phyloP scores from a whole-genome alignment of 2,888 invertebrate species.

The Amphimallon solstitiale region DNA sequence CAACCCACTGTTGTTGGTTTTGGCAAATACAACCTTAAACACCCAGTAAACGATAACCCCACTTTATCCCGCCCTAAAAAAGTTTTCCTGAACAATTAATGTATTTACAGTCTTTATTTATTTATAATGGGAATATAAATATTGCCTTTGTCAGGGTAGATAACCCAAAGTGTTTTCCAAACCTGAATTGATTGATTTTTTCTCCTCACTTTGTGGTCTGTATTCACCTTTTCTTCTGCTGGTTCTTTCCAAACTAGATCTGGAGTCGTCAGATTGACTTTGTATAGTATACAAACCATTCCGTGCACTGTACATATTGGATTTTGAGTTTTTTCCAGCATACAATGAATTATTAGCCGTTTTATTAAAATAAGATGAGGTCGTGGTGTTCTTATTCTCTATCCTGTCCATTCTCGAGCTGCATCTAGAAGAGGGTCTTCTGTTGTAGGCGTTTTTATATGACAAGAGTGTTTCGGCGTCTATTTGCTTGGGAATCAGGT shows the following conservation, averaged over 20 bases:
- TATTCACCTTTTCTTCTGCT: constrained; percentile 34
- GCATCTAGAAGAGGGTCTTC: constrained; percentile 36
- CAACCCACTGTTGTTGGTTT: background rate
- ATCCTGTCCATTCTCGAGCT: constrained; percentile 39
- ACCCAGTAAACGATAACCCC: background rate
- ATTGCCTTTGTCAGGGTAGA: constrained; percentile 63
- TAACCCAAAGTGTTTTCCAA: constrained; percentile 74
- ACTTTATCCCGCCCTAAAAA: background rate
- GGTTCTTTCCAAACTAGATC: constrained; percentile 43
- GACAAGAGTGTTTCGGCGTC: constrained; percentile 48
- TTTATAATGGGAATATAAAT: no score
- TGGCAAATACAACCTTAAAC: background rate
- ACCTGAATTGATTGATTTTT: constrained; percentile 62
- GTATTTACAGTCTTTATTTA: no score
- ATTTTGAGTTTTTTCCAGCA: constrained; percentile 46
- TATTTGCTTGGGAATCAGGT: constrained; percentile 56
- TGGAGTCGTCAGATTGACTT: constrained; percentile 62
- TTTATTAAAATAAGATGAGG: constrained; percentile 48
- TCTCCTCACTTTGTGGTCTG: constrained; percentile 46
- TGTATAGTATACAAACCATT: constrained; percentile 64
- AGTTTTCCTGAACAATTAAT: no score
- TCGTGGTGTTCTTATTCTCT: constrained; percentile 29
- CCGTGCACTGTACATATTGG: constrained; percentile 59
- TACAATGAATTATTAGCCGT: constrained; percentile 58
- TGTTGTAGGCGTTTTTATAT: constrained; percentile 50